Conservation (phyloP, 2,797 vertebrate genomes). For the Chaetophractus vellerosus region DNA sequence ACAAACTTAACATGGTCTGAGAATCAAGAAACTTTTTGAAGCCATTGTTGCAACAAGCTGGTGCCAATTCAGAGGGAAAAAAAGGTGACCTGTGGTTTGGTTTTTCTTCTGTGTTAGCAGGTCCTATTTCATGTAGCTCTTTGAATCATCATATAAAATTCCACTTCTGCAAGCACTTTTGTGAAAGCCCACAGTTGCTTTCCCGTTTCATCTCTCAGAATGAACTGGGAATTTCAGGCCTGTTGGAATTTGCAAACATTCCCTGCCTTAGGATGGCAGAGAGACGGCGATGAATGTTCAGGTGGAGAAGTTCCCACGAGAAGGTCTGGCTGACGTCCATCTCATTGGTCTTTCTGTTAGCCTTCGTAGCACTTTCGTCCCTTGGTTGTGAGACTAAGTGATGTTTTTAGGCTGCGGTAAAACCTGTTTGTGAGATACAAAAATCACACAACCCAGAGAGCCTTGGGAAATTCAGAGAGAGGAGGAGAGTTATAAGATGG, state of each 20-base stretch:
- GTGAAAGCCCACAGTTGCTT: neutral
- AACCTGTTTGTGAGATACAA: constrained; percentile 10
- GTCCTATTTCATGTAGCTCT: constrained; percentile 38
- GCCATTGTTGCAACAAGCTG: neutral
- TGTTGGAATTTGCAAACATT: neutral
- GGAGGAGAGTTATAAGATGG: neutral
- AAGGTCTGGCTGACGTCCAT: constrained; percentile 8
- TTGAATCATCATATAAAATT: constrained; percentile 46
- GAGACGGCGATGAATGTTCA: neutral
- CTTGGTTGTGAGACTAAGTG: neutral
- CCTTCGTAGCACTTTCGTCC: neutral
- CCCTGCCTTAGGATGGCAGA: neutral
- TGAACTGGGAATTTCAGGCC: constrained; percentile 1
- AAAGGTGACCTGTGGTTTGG: constrained; percentile 4
- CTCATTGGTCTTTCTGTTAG: neutral
- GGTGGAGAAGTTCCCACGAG: neutral
- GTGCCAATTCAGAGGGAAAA: neutral
- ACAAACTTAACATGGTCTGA: neutral
- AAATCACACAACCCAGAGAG: neutral
- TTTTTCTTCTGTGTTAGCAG: constrained; percentile 28
- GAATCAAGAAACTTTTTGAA: neutral
- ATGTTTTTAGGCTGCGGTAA: neutral
- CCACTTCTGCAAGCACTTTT: neutral
- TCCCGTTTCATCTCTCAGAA: neutral
- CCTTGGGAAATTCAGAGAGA: neutral